These are phyloP conservation scores for Idaea aversata DNA, from an alignment of 2,888 invertebrate genomes.

Conservation along the genomic window DNA sequence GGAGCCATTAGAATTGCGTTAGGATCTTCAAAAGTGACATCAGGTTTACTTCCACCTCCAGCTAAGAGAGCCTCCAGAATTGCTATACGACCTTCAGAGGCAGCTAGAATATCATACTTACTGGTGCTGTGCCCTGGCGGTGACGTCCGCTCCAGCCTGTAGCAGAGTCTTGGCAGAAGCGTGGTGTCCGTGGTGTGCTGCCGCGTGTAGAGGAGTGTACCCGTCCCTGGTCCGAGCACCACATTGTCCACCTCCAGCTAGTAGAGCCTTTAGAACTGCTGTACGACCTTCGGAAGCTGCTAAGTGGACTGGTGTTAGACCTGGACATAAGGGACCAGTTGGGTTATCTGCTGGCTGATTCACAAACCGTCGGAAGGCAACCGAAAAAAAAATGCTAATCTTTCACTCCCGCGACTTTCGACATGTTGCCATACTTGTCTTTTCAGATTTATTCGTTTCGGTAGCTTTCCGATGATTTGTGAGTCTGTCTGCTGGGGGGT, in stretches of 20 bases:
- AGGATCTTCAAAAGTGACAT: conserved; percentile 88
- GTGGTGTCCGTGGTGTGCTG: conserved; percentile 97
- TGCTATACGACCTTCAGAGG: conserved; percentile 66
- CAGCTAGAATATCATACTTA: conserved; percentile 21
- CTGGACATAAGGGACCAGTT: too few species aligned
- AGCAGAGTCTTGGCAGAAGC: conserved; percentile 94
- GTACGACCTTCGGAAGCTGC: conserved; percentile 97
- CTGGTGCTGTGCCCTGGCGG: conserved; percentile 87
- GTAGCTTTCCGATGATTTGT: too few species aligned
- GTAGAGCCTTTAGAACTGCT: conserved; percentile 89
- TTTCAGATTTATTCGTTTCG: too few species aligned
- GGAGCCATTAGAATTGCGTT: conserved; percentile 89
- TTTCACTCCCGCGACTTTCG: too few species aligned
- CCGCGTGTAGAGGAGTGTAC: conserved; percentile 96
- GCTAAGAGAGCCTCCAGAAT: conserved; percentile 91
- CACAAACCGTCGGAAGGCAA: too few species aligned
- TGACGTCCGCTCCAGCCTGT: conserved; percentile 93
- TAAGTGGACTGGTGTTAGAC: conserved; percentile 95
- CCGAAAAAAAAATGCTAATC: too few species aligned
- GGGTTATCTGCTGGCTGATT: too few species aligned
- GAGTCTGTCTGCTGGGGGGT: too few species aligned
- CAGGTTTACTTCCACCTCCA: conserved; percentile 80
- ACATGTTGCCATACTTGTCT: too few species aligned
- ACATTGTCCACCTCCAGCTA: conserved; percentile 88
- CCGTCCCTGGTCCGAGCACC: conserved; percentile 90